Base-by-base conservation (phyloP, 2,888 invertebrate species). In the Digitonthophagus gazella region DNA sequence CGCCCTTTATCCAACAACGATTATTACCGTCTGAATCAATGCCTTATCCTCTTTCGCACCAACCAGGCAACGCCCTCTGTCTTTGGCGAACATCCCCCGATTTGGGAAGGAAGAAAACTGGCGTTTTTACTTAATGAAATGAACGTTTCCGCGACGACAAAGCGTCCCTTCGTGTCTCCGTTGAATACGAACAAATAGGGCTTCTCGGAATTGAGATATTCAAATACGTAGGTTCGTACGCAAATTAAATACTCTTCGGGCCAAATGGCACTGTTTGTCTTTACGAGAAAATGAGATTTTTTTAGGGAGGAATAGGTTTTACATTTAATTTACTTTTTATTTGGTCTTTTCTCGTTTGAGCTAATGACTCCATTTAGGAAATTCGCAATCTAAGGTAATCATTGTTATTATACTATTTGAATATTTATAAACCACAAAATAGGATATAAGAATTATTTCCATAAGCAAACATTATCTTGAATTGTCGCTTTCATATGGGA, bases 61-160 rank as follows among this genome's bases (percentile, higher is more conserved):
- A 11, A 44, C 28, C 8, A 8, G 28, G 28, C 28, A 44, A 44
- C 28, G 28, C 28, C 28, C 28, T 44, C 28, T 44, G 28, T 11
- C 58, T 58, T 2, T 58, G 8, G 16, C n/a, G n/a, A 6, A 19
- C 16, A n/a, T 58, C 58, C 16, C 61, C 8, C 18, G 11, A 2
- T 61, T 19, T 19, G 2, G 20, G 61, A 15, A 0, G 58, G 15
- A 14, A 18, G 58, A 61, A 61, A 0, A n/a, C 6, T 5, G 20
- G n/a, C 15, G 61, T 18, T 61, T 61, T 61, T 61, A 19, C 61
- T 61, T 61, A 61, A 61, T 61, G 61, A 61, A 61, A 61, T 61
- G 61, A 61, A 20, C 61, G 20, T 61, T 61, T 61, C 8, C 28
- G 28, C 28, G 11, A 44, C 28, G 28, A 22, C 22, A 22, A 22